These are phyloP conservation scores for Congeria kusceri DNA, from an alignment of 2,888 invertebrate species.

Conservation along the genomic window DNA sequence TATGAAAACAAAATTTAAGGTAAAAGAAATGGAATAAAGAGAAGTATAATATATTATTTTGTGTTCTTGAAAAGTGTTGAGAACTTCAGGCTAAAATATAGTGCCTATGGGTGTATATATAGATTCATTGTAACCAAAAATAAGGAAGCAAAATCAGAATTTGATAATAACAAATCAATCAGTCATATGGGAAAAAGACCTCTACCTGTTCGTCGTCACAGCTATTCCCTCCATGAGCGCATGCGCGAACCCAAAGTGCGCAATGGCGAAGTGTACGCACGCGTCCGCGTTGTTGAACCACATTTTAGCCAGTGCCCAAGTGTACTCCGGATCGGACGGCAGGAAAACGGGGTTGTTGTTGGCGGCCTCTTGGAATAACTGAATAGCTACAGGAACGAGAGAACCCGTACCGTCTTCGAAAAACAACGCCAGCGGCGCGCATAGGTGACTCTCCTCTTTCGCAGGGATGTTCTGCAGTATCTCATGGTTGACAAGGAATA, in stretches of 20 bases:
- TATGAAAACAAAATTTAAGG: no score
- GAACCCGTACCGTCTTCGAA: conserved; percentile 80
- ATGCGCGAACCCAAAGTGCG: conserved; percentile 86
- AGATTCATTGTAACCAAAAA: no score
- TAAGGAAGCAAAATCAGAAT: no score
- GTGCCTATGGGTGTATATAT: no score
- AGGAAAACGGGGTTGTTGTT: conserved; percentile 85
- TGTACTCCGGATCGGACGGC: conserved; percentile 83
- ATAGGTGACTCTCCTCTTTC: conserved; percentile 65
- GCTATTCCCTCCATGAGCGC: conserved; percentile 86
- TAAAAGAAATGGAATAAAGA: no score
- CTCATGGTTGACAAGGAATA: conserved; percentile 52
- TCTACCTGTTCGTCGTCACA: conserved; percentile 58
- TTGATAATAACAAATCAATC: no score
- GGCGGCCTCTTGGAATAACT: conserved; percentile 83
- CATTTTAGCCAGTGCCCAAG: conserved; percentile 86
- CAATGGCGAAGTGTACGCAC: conserved; percentile 83
- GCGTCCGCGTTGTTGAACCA: conserved; percentile 86
- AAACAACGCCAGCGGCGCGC: conserved; percentile 85
- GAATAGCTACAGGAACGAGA: conserved; percentile 85
- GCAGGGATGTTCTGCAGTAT: conserved; percentile 48
- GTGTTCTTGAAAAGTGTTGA: no score
- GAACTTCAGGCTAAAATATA: no score
- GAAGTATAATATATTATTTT: no score
- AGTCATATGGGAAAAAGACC: no score